phyloP scores from a whole-genome alignment of 2,797 vertebrate genomes.

The Bucorvus abyssinicus region DNA sequence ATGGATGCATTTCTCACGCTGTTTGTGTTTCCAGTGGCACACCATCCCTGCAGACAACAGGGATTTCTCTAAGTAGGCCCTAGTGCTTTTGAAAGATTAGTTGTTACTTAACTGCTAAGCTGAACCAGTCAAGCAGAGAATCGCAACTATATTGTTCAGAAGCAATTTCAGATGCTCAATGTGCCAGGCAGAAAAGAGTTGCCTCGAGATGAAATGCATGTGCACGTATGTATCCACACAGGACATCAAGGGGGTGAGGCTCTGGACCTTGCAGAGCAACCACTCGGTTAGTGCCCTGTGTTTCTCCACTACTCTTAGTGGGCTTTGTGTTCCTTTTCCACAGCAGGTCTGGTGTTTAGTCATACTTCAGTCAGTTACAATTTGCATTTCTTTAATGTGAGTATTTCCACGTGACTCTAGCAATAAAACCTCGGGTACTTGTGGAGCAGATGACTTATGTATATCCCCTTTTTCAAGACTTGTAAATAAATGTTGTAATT shows the following conservation, averaged over 20 bases:
- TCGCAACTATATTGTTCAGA: not conserved
- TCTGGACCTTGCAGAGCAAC: not conserved
- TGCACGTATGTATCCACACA: not conserved
- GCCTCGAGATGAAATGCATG: not conserved
- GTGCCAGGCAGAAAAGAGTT: slow-evolving; percentile 13
- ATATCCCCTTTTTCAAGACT: not conserved
- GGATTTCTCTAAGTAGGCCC: slow-evolving; percentile 70
- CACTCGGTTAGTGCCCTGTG: not conserved
- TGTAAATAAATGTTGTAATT: not conserved
- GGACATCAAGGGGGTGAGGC: not conserved
- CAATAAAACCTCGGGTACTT: not conserved
- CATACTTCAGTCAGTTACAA: accelerated
- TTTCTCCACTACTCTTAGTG: not conserved
- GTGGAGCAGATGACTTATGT: not conserved
- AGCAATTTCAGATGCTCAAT: slow-evolving; percentile 8
- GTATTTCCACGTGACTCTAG: not conserved
- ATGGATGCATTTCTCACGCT: slow-evolving; percentile 45
- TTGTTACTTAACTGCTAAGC: slow-evolving; percentile 66
- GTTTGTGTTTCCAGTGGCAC: slow-evolving; percentile 30
- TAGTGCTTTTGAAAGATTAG: slow-evolving; percentile 68
- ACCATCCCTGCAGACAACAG: slow-evolving; percentile 55
- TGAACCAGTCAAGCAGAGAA: slow-evolving; percentile 67
- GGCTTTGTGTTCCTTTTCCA: not conserved
- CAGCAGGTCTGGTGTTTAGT: not conserved
- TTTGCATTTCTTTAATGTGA: not conserved